phyloP scores from a whole-genome alignment of 2,797 vertebrate species.

The Sandelia bainsii region DNA sequence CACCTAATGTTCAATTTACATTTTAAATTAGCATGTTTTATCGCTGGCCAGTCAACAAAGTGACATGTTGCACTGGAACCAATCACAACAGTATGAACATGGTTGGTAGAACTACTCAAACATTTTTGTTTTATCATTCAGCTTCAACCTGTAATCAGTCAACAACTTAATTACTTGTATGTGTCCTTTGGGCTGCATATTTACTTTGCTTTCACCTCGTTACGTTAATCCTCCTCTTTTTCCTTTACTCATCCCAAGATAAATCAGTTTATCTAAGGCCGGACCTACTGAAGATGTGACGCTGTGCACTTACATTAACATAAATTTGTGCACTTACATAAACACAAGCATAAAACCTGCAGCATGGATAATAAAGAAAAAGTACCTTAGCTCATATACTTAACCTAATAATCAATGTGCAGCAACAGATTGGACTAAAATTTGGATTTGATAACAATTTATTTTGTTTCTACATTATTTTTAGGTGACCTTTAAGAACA shows the following conservation, averaged over 20 bases:
- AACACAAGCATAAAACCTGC: neutral
- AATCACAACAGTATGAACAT: neutral
- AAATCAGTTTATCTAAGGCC: neutral
- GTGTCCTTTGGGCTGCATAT: neutral
- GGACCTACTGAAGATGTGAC: neutral
- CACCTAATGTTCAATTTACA: too few species aligned
- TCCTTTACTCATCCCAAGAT: neutral
- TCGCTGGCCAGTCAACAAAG: neutral
- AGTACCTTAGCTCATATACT: slow-evolving; percentile 6
- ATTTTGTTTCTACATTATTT: neutral
- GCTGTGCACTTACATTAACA: slow-evolving; percentile 3
- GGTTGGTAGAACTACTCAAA: neutral
- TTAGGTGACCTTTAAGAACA: neutral
- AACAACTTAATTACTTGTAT: neutral
- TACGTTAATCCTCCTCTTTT: neutral
- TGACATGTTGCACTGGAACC: neutral
- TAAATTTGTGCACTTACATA: slow-evolving; percentile 7
- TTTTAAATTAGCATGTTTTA: too few species aligned
- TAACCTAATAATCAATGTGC: neutral
- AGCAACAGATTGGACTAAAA: neutral
- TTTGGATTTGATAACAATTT: neutral
- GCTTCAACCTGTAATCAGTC: neutral
- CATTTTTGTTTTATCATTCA: neutral
- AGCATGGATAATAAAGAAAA: slow-evolving; percentile 3
- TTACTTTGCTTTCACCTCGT: neutral